These are phyloP conservation scores for Bungarus multicinctus DNA, from an alignment of 2,113 vertebrate genomes.

Conservation along the genomic window DNA sequence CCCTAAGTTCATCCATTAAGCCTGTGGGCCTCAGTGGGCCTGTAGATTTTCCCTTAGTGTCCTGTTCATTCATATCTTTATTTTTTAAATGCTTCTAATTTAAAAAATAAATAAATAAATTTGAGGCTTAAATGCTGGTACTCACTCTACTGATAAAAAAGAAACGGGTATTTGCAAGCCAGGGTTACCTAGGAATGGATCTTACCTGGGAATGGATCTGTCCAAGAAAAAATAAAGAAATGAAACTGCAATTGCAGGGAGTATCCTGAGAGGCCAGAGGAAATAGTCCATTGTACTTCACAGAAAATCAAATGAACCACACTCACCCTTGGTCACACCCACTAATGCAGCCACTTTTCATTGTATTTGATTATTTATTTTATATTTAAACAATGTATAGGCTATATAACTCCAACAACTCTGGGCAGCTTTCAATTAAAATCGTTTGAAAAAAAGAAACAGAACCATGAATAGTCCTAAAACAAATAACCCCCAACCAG, in stretches of 20 bases:
- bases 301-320: background rate
- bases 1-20: background rate
- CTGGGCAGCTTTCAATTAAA: background rate
- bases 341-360: background rate
- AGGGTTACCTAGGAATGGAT: background rate
- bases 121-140: background rate
- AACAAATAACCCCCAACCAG: background rate
- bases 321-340: background rate
- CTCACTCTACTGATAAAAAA: background rate
- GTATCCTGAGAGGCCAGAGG: background rate
- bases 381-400: background rate
- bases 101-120: background rate
- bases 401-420: background rate
- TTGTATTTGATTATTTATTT: background rate
- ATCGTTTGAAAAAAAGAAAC: background rate
- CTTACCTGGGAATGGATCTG: background rate
- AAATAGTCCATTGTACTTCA: background rate
- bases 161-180: background rate
- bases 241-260: background rate
- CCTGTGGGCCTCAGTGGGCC: background rate
- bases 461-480: background rate
- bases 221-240: background rate
- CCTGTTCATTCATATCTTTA: background rate
- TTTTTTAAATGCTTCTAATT: background rate
- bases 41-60: background rate